Evolutionary conservation across 1,140 invertebrate genomes (phyloP).

Genomic region (Drosophila sulfurigaster): DNA sequence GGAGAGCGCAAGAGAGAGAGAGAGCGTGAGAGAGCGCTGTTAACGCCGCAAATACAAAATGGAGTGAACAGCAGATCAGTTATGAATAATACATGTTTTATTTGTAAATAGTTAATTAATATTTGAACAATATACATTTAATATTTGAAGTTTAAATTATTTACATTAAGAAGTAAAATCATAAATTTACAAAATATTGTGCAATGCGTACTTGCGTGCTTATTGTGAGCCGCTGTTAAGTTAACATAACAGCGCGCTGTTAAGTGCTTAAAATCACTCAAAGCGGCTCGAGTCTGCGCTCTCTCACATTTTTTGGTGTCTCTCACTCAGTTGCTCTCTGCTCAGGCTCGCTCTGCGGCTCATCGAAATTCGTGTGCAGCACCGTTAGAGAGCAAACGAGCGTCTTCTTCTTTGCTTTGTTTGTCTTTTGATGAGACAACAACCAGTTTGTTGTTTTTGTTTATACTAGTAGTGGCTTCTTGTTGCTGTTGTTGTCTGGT

Average conservation of each 20-base stretch:
- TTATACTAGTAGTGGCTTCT: conserved; percentile 69
- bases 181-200: not conserved
- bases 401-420: conserved; percentile 68
- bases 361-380: conserved; percentile 41
- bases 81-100: no score
- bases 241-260: conserved; percentile 40
- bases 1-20: conserved; percentile 33
- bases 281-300: conserved; percentile 16
- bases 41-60: conserved; percentile 61
- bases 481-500: conserved; percentile 36
- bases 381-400: conserved; percentile 64
- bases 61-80: conserved; percentile 51
- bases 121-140: not conserved
- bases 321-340: not conserved
- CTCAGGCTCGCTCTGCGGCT: conserved; percentile 19
- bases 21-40: conserved; percentile 11
- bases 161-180: not conserved
- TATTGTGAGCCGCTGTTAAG: conserved; percentile 16
- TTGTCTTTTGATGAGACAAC: conserved; percentile 65
- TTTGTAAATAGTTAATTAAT: not conserved
- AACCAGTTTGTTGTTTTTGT: conserved; percentile 81
- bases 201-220: not conserved
- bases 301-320: not conserved
- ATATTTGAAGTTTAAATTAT: not conserved
- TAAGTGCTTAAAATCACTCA: conserved; percentile 66